Evolutionary conservation across 2,113 vertebrate genomes (phyloP), one percentile per base, ranked within the genome.

Genomic region (Myodes glareolus): DNA sequence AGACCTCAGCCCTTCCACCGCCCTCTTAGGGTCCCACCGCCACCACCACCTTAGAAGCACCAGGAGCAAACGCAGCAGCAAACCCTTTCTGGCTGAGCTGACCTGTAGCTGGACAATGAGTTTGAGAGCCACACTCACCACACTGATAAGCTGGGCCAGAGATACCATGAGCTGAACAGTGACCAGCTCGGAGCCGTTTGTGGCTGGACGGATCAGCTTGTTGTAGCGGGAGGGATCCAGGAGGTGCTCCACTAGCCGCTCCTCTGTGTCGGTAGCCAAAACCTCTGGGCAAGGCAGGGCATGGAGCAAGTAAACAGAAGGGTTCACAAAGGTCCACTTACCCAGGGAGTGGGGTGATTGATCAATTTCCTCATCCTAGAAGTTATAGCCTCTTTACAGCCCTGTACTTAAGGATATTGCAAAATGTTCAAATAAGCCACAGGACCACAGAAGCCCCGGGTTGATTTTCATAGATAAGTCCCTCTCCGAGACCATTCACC

Each of bases 111-210:
- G 27, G 90, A 68, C 63, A 67, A 10, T 76, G 39, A 45, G 29
- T 23, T 23, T 67, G 58, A 80, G 45, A 61, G 21, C 29, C 31
- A 5, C 2, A 98, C 99, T 99, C 98, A 99, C 99, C 99, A 99
- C 99, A 0, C 99, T 99, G 98, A 99, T 99, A 93, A 99, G 99
- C 94, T 99, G 99, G 0, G 99, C 99, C 98, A 99, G 86, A 0
- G 99, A 99, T 68, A 99, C 99, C 99, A 99, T 99, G 78, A 99
- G 99, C 98, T 99, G 99, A 42, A 99, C 99, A 0, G 99, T 99
- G 80, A 99, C 99, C 98, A 99, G 97, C 97, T 99, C 99, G 0
- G 99, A 99, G 97, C 99, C 99, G 7, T 99, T 99, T 92, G 99
- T 99, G 0, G 99, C 99, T 0, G 99, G 99, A 4, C 99, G 99